Conservation (phyloP, 2,888 invertebrate species). For the Emmelina monodactyla region DNA sequence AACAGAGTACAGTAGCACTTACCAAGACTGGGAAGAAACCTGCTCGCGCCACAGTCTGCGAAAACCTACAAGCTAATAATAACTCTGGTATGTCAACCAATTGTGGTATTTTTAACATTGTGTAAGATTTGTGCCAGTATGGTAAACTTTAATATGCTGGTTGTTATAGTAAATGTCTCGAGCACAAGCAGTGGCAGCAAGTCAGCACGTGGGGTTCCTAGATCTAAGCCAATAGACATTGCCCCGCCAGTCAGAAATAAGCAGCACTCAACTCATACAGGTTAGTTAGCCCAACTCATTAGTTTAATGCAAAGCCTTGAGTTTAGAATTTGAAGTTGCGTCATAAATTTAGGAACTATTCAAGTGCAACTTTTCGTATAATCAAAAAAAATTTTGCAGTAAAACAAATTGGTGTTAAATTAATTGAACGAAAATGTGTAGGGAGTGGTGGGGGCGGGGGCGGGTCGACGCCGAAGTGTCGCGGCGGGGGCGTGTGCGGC, state of each 20-base stretch:
- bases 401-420: too few species aligned
- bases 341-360: too few species aligned
- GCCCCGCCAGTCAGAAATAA: neutral
- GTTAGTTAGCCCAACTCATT: too few species aligned
- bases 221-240: constrained; percentile 1
- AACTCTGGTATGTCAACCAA: constrained; percentile 20
- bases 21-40: constrained; percentile 34
- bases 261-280: neutral
- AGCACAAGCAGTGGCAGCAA: neutral
- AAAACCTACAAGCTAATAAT: constrained; percentile 36
- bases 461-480: constrained; percentile 55
- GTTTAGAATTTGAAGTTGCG: too few species aligned
- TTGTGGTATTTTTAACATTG: too few species aligned
- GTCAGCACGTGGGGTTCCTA: neutral
- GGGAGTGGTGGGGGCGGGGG: constrained; percentile 5
- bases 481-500: constrained; percentile 69
- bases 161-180: too few species aligned
- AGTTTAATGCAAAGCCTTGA: too few species aligned
- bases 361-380: too few species aligned
- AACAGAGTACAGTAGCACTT: constrained; percentile 48
- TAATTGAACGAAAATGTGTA: too few species aligned
- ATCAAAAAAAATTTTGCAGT: too few species aligned
- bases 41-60: constrained; percentile 44
- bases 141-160: too few species aligned
- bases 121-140: too few species aligned